Evolutionary conservation across 2,113 vertebrate genomes (phyloP), one percentile per base, ranked within the genome.

Genomic region (Petroica traversi): DNA sequence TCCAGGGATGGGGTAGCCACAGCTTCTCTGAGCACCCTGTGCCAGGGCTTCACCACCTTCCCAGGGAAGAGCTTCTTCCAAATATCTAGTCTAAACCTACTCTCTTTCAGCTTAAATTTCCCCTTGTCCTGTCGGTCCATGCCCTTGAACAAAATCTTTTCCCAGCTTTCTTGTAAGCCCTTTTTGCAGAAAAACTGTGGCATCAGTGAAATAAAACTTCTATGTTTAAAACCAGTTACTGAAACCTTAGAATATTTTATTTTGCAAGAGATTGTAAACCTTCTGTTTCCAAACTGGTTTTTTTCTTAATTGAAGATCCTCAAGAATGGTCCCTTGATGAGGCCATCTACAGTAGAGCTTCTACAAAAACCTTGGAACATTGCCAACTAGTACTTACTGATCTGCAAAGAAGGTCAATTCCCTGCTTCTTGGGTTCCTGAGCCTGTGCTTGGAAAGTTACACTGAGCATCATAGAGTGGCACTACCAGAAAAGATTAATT

Each of bases 1-100:
- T 2, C 10, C 51, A 75, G 41, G 58, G 59, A 23, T 55, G 34
- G 4, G 19, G 25, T 15, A 74, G 41, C 71, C 31, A 49, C 34
- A 49, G 43, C 36, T 75, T 14, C 34, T 66, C 51, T 74, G 69
- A 12, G 29, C 24, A 40, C 3, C 49, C 51, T 58, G 17, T 75
- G 34, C 29, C 51, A 66, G 51, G 34, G 43, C 20, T 31, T 58
- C 0, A 0, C 5, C 34, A 24, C 19, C 29, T 5, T 48, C 43
- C 13, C 7, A 66, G 25, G 51, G 34, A 66, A 25, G 19, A 66
- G 2, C 49, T 57, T 41, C 11, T 24, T 49, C 31, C 0, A 0
- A 49, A 31, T 49, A 41, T 29, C 51, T 8, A 5, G 14, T 58
- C 11, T 49, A 49, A 67, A 31, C 17, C 8, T 20, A 41, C 25